A percentile compares a stretch with the other conserved stretches of the same genome.
These are phyloP conservation scores for Haliclona indistincta DNA, from an alignment of 37 sponge, comb jelly and placozoan species.

Conservation along the genomic window DNA sequence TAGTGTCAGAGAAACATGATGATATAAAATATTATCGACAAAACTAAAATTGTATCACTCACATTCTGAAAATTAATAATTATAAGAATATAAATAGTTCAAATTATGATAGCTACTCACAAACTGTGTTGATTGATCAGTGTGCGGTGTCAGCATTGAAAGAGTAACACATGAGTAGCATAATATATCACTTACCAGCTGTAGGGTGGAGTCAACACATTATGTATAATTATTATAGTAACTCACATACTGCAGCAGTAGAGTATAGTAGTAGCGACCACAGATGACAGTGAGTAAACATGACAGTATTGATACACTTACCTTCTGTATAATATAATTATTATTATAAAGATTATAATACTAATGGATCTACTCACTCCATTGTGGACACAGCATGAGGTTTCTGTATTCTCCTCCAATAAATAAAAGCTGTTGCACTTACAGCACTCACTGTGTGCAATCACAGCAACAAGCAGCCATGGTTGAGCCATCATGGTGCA, in stretches of 20 bases:
- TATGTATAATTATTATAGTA: background rate
- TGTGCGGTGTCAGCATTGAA: background rate
- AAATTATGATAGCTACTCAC: background rate
- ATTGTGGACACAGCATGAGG: constrained; percentile 48
- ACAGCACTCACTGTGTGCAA: constrained; percentile 43
- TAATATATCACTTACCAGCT: constrained; percentile 18
- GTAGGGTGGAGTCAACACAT: background rate
- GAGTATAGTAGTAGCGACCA: background rate
- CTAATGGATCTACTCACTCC: constrained; percentile 38
- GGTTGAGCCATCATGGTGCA: background rate
- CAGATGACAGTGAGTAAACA: background rate
- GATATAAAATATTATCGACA: background rate
- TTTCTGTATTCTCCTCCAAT: constrained; percentile 29
- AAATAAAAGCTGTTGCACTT: constrained; percentile 59
- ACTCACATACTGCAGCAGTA: constrained; percentile 3
- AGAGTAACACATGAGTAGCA: background rate
- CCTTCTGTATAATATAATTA: background rate
- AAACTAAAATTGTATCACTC: constrained; percentile 20
- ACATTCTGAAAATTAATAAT: background rate
- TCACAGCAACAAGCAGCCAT: background rate
- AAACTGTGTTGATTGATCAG: background rate
- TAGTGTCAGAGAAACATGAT: background rate
- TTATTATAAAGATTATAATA: background rate
- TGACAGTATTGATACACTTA: constrained; percentile 7
- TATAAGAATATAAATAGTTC: background rate